Conservation (phyloP, 2,888 invertebrate species). For the Agriotes lineatus region DNA sequence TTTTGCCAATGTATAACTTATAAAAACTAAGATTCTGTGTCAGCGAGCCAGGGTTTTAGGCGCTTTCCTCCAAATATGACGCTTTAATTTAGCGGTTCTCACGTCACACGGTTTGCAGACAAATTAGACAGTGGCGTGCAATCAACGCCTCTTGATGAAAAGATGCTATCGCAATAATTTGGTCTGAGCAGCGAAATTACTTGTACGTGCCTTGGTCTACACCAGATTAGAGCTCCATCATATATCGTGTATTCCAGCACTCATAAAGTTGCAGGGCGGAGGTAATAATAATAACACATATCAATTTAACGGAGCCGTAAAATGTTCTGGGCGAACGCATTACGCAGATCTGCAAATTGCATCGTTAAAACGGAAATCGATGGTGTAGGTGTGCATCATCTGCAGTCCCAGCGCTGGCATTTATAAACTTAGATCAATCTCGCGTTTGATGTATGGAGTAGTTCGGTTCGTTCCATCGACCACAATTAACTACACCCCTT, state of each 20-base stretch:
- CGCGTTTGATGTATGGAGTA: slow-evolving; percentile 29
- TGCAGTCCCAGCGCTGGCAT: slow-evolving; percentile 17
- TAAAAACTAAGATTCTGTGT: neutral
- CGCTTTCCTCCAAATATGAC: neutral
- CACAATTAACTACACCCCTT: slow-evolving; percentile 41
- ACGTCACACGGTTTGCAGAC: slow-evolving; percentile 14
- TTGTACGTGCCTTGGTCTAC: slow-evolving; percentile 24
- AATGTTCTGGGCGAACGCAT: slow-evolving; percentile 25
- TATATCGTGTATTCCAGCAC: slow-evolving; percentile 10
- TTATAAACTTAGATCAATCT: slow-evolving; percentile 32
- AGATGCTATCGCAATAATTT: slow-evolving; percentile 22
- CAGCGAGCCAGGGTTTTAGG: neutral
- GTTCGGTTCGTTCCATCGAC: slow-evolving; percentile 36
- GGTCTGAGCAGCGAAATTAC: slow-evolving; percentile 23
- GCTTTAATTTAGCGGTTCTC: slow-evolving; percentile 18
- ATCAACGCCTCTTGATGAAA: slow-evolving; percentile 24
- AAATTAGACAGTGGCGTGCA: slow-evolving; percentile 25
- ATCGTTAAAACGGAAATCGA: slow-evolving; percentile 24
- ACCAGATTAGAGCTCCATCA: slow-evolving; percentile 23
- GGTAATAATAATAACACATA: slow-evolving; percentile 20
- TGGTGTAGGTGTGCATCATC: neutral
- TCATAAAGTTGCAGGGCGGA: slow-evolving; percentile 20
- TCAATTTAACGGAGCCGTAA: slow-evolving; percentile 27
- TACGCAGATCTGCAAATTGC: slow-evolving; percentile 25
- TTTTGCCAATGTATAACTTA: neutral